phyloP scores from a whole-genome alignment of 2,113 vertebrate species.

The Stercorarius parasiticus region DNA sequence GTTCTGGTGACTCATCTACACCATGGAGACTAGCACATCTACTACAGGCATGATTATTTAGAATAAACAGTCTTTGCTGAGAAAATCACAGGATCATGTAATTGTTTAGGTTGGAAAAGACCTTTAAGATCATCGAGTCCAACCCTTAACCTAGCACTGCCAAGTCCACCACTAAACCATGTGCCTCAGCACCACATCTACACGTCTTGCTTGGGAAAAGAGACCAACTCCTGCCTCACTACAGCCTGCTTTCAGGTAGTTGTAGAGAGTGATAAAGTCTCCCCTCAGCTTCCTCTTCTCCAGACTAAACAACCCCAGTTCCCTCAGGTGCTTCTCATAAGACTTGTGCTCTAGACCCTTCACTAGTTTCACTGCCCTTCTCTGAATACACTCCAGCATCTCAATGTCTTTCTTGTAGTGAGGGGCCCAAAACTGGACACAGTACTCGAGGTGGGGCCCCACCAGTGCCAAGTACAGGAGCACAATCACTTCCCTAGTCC shows the following conservation, averaged over 20 bases:
- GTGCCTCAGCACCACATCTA: neutral
- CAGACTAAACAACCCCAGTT: neutral
- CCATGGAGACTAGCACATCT: neutral
- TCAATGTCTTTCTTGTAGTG: neutral
- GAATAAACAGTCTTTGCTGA: neutral
- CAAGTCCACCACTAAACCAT: neutral
- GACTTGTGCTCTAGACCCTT: neutral
- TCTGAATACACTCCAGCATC: neutral
- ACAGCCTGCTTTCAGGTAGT: neutral
- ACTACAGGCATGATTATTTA: neutral
- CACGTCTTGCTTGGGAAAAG: neutral
- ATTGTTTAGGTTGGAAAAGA: neutral
- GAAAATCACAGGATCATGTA: neutral
- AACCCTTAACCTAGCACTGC: neutral
- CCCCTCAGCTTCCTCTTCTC: neutral
- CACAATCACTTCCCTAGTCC: neutral
- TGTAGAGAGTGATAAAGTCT: neutral
- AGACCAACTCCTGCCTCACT: neutral
- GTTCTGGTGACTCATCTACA: neutral
- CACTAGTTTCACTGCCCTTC: neutral
- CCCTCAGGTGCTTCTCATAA: neutral
- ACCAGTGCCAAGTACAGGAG: neutral
- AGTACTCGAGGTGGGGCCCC: neutral
- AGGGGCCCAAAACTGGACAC: neutral
- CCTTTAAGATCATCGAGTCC: neutral